A percentile compares a stretch with the other conserved stretches of the same genome.
Conservation (phyloP, 2,113 vertebrate species). For the Vidua macroura region DNA sequence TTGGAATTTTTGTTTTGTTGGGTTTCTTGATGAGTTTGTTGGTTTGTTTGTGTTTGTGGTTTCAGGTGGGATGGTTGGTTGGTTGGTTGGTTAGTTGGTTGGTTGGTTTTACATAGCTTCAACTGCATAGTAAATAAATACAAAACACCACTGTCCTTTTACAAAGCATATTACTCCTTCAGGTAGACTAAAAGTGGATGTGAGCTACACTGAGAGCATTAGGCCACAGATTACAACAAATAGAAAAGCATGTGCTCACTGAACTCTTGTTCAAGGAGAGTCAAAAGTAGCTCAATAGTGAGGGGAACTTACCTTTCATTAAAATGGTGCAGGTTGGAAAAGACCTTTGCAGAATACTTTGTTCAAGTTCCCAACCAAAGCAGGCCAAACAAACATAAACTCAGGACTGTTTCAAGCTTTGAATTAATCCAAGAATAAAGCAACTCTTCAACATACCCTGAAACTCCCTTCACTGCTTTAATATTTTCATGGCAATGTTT, state of each 20-base stretch:
- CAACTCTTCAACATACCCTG: not conserved
- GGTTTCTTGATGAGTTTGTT: not conserved
- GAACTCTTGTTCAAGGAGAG: not conserved
- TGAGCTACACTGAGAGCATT: not conserved
- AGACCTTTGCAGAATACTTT: not conserved
- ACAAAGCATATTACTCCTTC: not conserved
- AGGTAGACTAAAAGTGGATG: not conserved
- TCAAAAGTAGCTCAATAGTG: not conserved
- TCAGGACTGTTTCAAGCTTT: not conserved
- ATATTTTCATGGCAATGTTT: not conserved
- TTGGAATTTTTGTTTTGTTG: not conserved
- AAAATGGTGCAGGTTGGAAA: not conserved
- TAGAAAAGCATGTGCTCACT: not conserved
- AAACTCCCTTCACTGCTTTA: not conserved
- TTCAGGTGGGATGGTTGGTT: not conserved
- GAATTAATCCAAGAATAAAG: not conserved
- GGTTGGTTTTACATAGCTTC: not conserved
- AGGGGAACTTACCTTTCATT: not conserved
- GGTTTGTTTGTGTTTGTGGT: not conserved
- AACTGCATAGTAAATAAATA: not conserved
- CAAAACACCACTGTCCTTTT: not conserved
- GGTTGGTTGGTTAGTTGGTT: not conserved
- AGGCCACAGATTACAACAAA: not conserved
- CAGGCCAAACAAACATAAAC: not conserved
- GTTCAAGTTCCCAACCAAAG: not conserved